A percentile compares a stretch with the other conserved stretches of the same genome.
Conservation (phyloP, 2,113 vertebrate species). For the Grammomys dolichurus region DNA sequence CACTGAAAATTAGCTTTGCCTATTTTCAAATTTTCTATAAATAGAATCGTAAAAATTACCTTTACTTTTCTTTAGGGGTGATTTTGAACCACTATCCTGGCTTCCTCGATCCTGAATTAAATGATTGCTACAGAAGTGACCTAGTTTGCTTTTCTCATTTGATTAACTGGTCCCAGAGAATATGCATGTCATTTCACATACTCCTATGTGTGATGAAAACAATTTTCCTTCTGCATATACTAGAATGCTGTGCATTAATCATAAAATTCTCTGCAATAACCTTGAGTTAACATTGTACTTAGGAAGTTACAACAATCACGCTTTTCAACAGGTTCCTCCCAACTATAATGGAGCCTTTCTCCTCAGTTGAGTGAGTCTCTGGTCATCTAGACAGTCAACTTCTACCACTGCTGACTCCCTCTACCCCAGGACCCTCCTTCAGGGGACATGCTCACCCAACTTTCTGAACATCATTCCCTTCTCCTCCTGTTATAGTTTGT, state of each 20-base stretch:
- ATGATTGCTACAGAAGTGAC: neutral
- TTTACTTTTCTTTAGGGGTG: neutral
- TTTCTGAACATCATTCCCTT: neutral
- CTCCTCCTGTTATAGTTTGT: no score
- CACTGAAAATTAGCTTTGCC: neutral
- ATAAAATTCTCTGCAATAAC: conserved; percentile 17
- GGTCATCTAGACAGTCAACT: neutral
- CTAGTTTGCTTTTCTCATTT: conserved; percentile 40
- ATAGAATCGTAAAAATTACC: neutral
- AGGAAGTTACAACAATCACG: neutral
- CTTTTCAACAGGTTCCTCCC: neutral
- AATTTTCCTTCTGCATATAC: conserved; percentile 29
- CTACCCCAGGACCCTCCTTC: neutral
- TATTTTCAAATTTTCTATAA: neutral
- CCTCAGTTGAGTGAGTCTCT: neutral
- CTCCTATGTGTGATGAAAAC: neutral
- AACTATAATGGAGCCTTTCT: neutral
- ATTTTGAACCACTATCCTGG: neutral
- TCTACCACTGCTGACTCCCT: neutral
- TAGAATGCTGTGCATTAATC: conserved; percentile 15
- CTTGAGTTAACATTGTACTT: conserved; percentile 3
- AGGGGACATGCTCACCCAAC: neutral
- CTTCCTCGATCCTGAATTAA: neutral
- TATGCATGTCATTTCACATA: neutral
- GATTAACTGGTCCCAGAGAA: neutral